Evolutionary conservation across 2,888 invertebrate genomes (phyloP).

Genomic region (Eupithecia vulgata): DNA sequence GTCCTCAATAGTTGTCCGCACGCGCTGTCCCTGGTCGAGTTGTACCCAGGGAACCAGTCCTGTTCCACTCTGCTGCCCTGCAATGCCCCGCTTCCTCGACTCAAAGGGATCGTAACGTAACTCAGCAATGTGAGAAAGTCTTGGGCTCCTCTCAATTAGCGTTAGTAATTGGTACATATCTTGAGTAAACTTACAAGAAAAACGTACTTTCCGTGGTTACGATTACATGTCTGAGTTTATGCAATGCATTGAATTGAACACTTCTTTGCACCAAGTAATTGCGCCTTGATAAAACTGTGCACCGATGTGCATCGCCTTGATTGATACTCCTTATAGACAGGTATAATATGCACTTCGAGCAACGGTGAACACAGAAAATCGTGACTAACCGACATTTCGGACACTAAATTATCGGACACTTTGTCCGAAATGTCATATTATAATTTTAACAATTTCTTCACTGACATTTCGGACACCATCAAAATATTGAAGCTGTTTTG

Average conservation of each 20-base stretch:
- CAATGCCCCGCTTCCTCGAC: constrained; percentile 64
- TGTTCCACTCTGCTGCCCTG: constrained; percentile 73
- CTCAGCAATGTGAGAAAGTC: constrained; percentile 16
- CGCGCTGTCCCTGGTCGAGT: constrained; percentile 64
- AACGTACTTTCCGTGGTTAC: neutral
- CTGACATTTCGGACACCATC: no score
- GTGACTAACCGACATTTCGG: no score
- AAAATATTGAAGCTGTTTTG: no score
- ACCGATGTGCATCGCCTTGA: constrained; percentile 40
- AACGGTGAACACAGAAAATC: constrained; percentile 43
- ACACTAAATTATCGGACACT: no score
- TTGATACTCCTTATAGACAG: constrained; percentile 31
- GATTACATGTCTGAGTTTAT: constrained; percentile 1
- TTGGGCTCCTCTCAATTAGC: constrained; percentile 6
- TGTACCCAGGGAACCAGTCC: constrained; percentile 71
- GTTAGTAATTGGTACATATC: neutral
- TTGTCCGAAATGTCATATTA: no score
- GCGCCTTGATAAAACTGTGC: constrained; percentile 32
- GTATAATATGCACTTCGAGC: constrained; percentile 29
- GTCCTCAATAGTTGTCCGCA: constrained; percentile 75
- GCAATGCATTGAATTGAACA: constrained; percentile 15
- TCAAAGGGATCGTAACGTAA: constrained; percentile 21
- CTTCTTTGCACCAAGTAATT: constrained; percentile 30
- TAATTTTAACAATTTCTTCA: no score
- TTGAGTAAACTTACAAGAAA: constrained; percentile 6